Conservation (phyloP, 2,797 vertebrate species). For the Sternotherus odoratus region DNA sequence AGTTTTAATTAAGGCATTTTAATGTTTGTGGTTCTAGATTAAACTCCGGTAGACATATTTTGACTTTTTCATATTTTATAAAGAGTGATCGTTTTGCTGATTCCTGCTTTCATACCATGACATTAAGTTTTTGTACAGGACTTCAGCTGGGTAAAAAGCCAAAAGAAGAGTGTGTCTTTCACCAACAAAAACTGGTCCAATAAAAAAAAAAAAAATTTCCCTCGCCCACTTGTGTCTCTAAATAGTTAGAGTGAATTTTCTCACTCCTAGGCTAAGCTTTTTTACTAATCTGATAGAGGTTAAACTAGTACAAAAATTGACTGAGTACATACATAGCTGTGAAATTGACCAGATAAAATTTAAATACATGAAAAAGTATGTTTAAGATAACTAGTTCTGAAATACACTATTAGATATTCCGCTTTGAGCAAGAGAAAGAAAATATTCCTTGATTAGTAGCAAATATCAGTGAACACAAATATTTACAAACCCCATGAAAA, state of each 20-base stretch:
- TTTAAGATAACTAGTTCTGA: neutral
- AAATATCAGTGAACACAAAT: neutral
- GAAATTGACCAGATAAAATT: neutral
- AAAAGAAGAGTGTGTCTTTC: neutral
- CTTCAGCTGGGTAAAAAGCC: neutral
- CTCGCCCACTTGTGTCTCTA: neutral
- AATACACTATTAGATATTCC: neutral
- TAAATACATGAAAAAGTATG: no score
- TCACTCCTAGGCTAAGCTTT: neutral
- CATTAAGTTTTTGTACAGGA: neutral
- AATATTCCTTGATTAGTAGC: neutral
- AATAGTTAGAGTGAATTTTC: neutral
- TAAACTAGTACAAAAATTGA: no score
- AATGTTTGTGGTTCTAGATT: neutral
- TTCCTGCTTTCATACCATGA: neutral
- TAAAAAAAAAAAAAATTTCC: neutral
- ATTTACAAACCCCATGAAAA: neutral
- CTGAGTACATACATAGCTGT: neutral
- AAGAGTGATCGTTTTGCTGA: neutral
- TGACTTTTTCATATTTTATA: neutral
- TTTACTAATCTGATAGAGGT: neutral
- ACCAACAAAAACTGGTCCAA: neutral
- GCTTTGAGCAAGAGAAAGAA: neutral
- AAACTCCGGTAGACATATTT: neutral
- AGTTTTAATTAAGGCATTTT: neutral